Conservation (phyloP, 2,797 vertebrate genomes). For the Loriculus beryllinus region DNA sequence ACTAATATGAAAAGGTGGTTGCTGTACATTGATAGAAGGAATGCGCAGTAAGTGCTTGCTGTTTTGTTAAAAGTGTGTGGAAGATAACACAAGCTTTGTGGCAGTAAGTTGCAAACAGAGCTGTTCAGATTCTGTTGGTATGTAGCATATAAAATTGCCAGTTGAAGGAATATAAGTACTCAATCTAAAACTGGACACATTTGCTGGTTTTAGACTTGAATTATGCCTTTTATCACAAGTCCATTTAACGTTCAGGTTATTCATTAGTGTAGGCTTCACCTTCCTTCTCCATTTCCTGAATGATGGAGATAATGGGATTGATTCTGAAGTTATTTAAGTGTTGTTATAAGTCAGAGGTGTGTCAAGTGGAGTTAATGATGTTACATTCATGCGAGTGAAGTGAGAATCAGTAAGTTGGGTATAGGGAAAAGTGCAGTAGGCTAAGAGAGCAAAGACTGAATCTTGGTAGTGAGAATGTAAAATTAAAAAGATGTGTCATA, state of each 20-base stretch:
- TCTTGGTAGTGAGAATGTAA: background rate
- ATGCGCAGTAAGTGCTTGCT: background rate
- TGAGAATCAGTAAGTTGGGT: background rate
- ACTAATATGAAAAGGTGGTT: background rate
- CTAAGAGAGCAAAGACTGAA: background rate
- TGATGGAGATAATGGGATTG: conserved; percentile 8
- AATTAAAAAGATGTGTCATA: background rate
- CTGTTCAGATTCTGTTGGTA: background rate
- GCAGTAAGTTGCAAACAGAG: background rate
- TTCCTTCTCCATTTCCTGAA: background rate
- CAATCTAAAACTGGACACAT: background rate
- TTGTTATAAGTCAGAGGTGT: background rate
- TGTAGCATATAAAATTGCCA: background rate
- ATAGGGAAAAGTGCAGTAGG: background rate
- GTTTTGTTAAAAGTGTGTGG: background rate
- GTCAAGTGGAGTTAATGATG: background rate
- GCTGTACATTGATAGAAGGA: rapidly evolving
- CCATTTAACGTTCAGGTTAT: background rate
- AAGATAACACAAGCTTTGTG: background rate
- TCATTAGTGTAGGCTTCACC: background rate
- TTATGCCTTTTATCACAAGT: background rate
- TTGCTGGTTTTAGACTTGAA: background rate
- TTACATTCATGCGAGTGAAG: background rate
- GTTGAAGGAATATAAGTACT: background rate
- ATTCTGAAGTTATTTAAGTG: background rate